A percentile compares a stretch with the other conserved stretches of the same genome.
These are phyloP conservation scores for Protosalanx chinensis DNA, from an alignment of 2,797 vertebrate genomes.

Conservation along the genomic window DNA sequence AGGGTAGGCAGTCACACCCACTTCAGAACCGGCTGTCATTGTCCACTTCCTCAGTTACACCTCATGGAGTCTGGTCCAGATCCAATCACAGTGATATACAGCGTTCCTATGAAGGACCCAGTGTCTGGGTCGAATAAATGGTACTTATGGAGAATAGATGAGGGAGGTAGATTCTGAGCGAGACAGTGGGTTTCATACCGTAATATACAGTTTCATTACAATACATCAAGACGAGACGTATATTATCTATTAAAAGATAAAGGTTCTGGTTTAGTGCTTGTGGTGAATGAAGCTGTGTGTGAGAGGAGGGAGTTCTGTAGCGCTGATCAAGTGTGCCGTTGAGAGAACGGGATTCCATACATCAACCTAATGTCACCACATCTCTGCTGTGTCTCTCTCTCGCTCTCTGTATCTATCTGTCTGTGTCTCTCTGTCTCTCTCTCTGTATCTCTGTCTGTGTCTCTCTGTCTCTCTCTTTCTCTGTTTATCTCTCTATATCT, in stretches of 20 bases:
- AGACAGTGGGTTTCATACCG: conserved; percentile 19
- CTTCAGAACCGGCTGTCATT: conserved; percentile 9
- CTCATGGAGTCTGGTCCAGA: conserved; percentile 24
- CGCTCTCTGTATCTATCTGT: background rate
- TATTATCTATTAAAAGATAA: conserved; percentile 18
- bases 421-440: conserved; percentile 3
- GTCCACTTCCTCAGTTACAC: background rate
- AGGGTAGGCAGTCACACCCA: conserved; percentile 44
- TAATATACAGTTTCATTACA: conserved; percentile 22
- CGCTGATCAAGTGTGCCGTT: background rate
- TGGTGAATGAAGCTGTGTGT: background rate
- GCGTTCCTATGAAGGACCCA: conserved; percentile 12
- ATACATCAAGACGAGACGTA: conserved; percentile 29
- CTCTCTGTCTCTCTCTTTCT: background rate
- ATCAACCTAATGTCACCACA: background rate
- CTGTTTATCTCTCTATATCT: conserved; percentile 64
- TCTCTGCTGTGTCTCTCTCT: conserved; percentile 5
- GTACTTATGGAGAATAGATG: conserved; percentile 22
- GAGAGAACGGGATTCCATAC: background rate
- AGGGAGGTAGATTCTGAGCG: conserved; percentile 5
- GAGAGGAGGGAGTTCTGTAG: background rate
- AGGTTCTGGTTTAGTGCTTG: conserved; percentile 5
- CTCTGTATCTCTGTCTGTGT: background rate
- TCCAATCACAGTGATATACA: conserved; percentile 17
- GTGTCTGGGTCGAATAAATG: conserved; percentile 21